Conservation (phyloP, 92 coral and sea anemone species). For the Montipora capitata region DNA sequence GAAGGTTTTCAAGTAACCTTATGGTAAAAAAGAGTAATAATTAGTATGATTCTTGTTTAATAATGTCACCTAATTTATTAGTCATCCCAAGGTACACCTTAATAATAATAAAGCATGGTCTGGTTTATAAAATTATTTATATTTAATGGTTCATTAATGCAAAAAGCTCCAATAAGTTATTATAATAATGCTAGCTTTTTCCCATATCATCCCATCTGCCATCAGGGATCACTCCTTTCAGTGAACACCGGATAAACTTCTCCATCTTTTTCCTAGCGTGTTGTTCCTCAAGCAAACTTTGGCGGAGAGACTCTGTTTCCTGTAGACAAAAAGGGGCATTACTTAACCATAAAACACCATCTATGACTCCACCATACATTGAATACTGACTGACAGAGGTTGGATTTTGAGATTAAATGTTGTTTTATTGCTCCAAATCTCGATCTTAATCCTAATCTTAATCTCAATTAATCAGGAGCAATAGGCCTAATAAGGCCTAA, state of each 20-base stretch:
- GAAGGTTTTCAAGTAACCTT: too few relatives aligned
- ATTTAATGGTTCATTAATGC: not conserved
- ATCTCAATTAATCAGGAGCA: too few relatives aligned
- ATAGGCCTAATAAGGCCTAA: too few relatives aligned
- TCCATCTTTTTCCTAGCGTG: conserved; percentile 93
- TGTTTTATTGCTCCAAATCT: too few relatives aligned
- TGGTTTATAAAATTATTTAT: not conserved
- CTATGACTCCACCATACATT: too few relatives aligned
- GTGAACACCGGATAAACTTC: conserved; percentile 85
- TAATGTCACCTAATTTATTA: too few relatives aligned
- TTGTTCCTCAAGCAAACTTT: conserved; percentile 88
- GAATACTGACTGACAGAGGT: too few relatives aligned
- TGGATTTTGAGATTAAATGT: too few relatives aligned
- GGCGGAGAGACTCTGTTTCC: conserved; percentile 89
- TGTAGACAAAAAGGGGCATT: not conserved
- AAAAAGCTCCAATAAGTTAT: not conserved
- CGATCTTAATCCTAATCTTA: too few relatives aligned
- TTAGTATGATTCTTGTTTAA: too few relatives aligned
- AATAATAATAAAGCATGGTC: not conserved
- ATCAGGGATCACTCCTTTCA: conserved; percentile 92
- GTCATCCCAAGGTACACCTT: not conserved
- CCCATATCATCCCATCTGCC: conserved; percentile 91
- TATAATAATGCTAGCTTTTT: conserved; percentile 47
- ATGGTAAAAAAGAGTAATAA: too few relatives aligned
- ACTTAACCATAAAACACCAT: too few relatives aligned